Evolutionary conservation across 2,888 invertebrate species (phyloP), one percentile per base, ranked within the genome.

Genomic region (Sceliomorpha sp.): DNA sequence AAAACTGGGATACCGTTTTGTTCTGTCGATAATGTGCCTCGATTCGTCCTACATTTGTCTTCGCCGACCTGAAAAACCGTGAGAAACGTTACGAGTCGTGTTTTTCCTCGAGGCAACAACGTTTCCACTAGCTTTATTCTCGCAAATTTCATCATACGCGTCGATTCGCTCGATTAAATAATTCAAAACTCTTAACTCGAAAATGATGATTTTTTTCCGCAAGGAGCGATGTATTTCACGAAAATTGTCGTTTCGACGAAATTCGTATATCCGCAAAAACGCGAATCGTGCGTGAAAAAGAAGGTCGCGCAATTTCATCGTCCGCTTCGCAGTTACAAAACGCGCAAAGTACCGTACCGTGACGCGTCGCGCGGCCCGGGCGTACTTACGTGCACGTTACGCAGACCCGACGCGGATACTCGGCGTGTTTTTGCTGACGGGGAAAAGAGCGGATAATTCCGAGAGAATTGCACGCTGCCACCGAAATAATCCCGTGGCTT

Each of bases 401-500:
- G 31, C 24, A 13, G 34, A 24, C 15, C 51, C 53, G 45, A 53
- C 51, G 45, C 39, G 45, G 51, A 60, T 60, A 59, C 50, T 15
- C 60, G 44, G 50, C 48, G 8, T 14, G 20, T 66, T 58, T 56
- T 66, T 45, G 56, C 51, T 66, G 56, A 58, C 51, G 45, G 40
- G 51, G 58, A 60, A 50, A 42, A 4, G 10, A 13, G 9, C 55
- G 47, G 53, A 60, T 60, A 60, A 55, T 60, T 44, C 60, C 67
- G 60, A 50, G 48, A 44, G 34, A 68, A 68, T 60, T 60, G 60
- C 53, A 45, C 14, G 40, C 40, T 14, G 55, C 44, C 37, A 50
- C 50, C 55, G 39, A 39, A 60, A 60, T 68, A 60, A 68, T 60
- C 60, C 67, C 40, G n/a, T n/a, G 6, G 15, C 53, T 50, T 68